Base-by-base conservation (phyloP, 2,113 vertebrate genomes). In the Siniperca knerii region DNA sequence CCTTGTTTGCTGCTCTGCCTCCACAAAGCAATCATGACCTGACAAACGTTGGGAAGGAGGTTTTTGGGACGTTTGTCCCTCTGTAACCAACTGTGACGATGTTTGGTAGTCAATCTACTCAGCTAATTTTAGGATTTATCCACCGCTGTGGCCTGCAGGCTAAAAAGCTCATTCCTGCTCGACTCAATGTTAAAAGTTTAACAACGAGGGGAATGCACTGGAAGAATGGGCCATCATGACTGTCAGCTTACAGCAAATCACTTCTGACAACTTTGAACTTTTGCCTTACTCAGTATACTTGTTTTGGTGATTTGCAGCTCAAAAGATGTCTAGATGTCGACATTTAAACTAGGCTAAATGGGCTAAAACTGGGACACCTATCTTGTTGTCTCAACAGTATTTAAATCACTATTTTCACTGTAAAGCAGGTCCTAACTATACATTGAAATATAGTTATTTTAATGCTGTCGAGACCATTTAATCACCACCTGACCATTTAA, bases 51-150 rank as follows among this genome's bases (percentile, higher is more conserved):
- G 52, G 48, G 33, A 58, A 50, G 55, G 40, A 58, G 23, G 4
- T 62, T 75, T 52, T 23, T 4, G 42, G 16, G 57, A 62, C 9
- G 57, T 75, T 6, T 58, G 48, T 52, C 25, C 1, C 4, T 9
- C 68, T 50, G 25, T 20, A 58, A 37, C 66, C 54, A 37, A 6
- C 66, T 18, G 6, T 21, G 60, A 25, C 4, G 9, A 15, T 29
- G 52, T 37, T 67, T 12, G 15, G 29, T 60, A 9, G 60, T 81
- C 29, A 73, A 67, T 68, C 21, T 52, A 6, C 75, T 46, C 1
- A 0, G 40, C 67, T 89, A 84, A 86, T 66, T 91, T 86, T 50
- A 74, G 85, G 74, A 75, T 78, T 40, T 7, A 33, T 68, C 64
- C 67, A 6, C 35, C 2, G 15, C 75, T 54, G 29, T 1, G 29